Percentiles rank a stretch among this genome's conserved stretches.
phyloP scores from a whole-genome alignment of 2,888 invertebrate species.

The Escarpia spicata region DNA sequence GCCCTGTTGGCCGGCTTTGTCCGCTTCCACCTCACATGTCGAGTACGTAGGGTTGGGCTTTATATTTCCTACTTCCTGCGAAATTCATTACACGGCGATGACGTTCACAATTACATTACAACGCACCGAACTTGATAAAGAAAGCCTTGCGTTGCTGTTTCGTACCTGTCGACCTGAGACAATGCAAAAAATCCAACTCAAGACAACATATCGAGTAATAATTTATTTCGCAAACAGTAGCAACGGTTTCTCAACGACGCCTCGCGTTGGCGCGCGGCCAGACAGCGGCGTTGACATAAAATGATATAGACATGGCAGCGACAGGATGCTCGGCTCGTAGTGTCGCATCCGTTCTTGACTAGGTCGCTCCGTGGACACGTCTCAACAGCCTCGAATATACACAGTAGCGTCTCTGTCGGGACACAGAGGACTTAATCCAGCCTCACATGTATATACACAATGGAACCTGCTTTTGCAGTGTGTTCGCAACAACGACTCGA shows the following conservation, averaged over 20 bases:
- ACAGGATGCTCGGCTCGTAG: neutral
- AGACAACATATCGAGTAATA: slow-evolving; percentile 5
- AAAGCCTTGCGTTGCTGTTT: neutral
- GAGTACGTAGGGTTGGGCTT: too few relatives aligned
- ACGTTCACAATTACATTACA: neutral
- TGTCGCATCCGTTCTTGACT: slow-evolving; percentile 6
- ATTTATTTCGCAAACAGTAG: slow-evolving; percentile 11
- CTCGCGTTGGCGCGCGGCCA: neutral
- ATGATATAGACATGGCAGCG: neutral
- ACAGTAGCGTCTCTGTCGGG: neutral
- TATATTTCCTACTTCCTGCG: too few relatives aligned
- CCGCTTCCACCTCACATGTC: too few relatives aligned
- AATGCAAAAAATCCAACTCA: neutral
- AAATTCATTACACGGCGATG: neutral
- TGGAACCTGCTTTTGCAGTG: neutral
- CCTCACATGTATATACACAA: neutral
- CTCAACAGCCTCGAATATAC: neutral
- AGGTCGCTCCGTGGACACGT: neutral
- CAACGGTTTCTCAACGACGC: neutral
- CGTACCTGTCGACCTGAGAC: neutral
- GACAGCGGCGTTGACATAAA: neutral
- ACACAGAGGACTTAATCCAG: neutral
- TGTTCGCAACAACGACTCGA: neutral
- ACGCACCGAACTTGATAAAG: neutral
- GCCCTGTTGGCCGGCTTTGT: too few relatives aligned